Evolutionary conservation across 2,888 invertebrate genomes (phyloP), one percentile per base, ranked within the genome.

Genomic region (Eupithecia pulchellata): DNA sequence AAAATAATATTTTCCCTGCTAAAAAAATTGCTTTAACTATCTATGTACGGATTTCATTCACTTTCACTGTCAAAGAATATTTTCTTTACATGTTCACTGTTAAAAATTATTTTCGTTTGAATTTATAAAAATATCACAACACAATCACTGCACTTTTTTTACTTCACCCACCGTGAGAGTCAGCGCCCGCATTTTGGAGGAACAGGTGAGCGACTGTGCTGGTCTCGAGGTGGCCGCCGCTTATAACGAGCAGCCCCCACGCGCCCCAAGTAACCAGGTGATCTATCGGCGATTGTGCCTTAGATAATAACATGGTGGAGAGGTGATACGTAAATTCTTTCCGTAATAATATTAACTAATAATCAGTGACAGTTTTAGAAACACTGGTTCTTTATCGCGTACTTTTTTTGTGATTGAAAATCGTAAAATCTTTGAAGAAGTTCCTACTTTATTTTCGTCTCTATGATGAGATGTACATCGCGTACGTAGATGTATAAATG

Each of bases 171-270:
- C 92, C 92, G 89, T 90, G 60, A 88, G 80, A 78, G 89, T 85
- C 85, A 91, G 89, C 88, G 89, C 87, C 87, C 91, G 90, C 92
- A 92, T 92, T 82, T 87, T 87, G 87, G 78, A 78, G 82, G 83
- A 79, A 83, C 86, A 84, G 84, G 77, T 85, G 86, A 85, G 87
- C 88, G 90, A 91, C 91, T 92, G 91, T 76, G 75, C 25, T 20
- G 32, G n/a, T 8, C 14, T 32, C 82, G 74, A 62, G 69, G 69
- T 61, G 55, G 27, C 81, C 83, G 84, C 84, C 79, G 83, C 88
- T 89, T 90, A 87, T 92, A 92, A 90, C 75, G 86, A 82, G 74
- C 57, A 78, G 81, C 91, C 90, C 91, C 91, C 89, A 64, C 60
- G 60, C 39, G 29, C 25, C 52, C 52, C 25, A 20, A 47, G 62